These are phyloP conservation scores for Pristionchus pacificus DNA, from an alignment of 1,140 invertebrate genomes.

Conservation along the genomic window DNA sequence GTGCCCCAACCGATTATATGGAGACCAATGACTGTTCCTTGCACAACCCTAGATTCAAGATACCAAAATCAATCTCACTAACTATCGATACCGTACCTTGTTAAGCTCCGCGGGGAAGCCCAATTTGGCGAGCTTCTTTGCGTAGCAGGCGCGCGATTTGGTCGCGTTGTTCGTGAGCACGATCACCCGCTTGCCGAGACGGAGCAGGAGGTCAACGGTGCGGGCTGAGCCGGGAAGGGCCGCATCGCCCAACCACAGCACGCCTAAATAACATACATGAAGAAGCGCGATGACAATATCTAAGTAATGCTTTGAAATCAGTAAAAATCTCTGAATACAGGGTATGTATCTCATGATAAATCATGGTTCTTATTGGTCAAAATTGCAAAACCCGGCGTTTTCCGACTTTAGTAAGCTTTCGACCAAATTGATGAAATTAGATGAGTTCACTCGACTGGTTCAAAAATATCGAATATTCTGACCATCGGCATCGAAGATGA, in stretches of 20 bases:
- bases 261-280: slow-evolving; percentile 43
- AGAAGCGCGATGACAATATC: too few species aligned
- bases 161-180: slow-evolving; percentile 53
- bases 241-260: slow-evolving; percentile 49
- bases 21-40: too few species aligned
- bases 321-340: too few species aligned
- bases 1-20: too few species aligned
- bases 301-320: too few species aligned
- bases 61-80: not conserved
- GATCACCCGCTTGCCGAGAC: slow-evolving; percentile 41
- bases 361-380: too few species aligned
- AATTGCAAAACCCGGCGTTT: too few species aligned
- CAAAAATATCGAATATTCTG: slow-evolving; percentile 12
- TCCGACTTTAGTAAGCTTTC: too few species aligned
- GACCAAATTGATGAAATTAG: too few species aligned
- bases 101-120: slow-evolving; percentile 37
- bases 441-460: too few species aligned
- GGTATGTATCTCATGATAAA: too few species aligned
- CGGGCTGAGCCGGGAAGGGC: slow-evolving; percentile 42
- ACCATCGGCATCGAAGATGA: slow-evolving; percentile 56
- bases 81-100: slow-evolving; percentile 3
- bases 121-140: slow-evolving; percentile 47
- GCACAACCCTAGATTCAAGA: too few species aligned
- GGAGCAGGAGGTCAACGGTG: slow-evolving; percentile 40
- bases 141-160: slow-evolving; percentile 48